phyloP scores from a whole-genome alignment of 2,888 invertebrate species.

The Agriopis leucophaearia region DNA sequence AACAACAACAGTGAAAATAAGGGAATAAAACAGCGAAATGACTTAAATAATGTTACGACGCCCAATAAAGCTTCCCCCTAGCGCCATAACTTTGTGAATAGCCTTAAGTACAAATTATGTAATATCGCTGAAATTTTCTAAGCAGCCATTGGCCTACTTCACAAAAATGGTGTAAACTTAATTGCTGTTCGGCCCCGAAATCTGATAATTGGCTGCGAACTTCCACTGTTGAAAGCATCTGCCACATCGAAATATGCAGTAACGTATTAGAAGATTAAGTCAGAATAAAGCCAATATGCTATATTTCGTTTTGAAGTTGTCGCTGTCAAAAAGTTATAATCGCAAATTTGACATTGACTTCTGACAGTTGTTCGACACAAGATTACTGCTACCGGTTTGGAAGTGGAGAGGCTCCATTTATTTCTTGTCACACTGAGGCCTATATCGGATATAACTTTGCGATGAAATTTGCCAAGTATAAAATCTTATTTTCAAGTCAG shows the following conservation, averaged over 20 bases:
- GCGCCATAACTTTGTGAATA: slow-evolving; percentile 25
- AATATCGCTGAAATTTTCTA: slow-evolving; percentile 35
- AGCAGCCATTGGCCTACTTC: slow-evolving; percentile 38
- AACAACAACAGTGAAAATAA: slow-evolving; percentile 7
- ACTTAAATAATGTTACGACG: slow-evolving; percentile 14
- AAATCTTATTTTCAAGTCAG: too few relatives aligned
- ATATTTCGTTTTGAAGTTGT: too few relatives aligned
- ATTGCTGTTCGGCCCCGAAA: slow-evolving; percentile 51
- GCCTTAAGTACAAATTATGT: slow-evolving; percentile 33
- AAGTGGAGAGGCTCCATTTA: too few relatives aligned
- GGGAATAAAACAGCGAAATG: slow-evolving; percentile 20
- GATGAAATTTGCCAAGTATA: too few relatives aligned
- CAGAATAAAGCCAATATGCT: background rate
- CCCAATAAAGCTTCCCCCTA: slow-evolving; percentile 27
- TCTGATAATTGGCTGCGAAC: slow-evolving; percentile 63
- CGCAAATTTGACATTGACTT: too few relatives aligned
- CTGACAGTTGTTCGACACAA: too few relatives aligned
- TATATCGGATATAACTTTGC: too few relatives aligned
- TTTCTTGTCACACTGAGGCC: too few relatives aligned
- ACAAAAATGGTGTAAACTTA: slow-evolving; percentile 48
- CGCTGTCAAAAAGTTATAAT: too few relatives aligned
- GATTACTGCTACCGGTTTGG: too few relatives aligned
- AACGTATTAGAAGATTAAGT: slow-evolving; percentile 41
- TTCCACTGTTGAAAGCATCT: slow-evolving; percentile 67
- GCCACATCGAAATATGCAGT: slow-evolving; percentile 52